Conservation (phyloP, 2,113 vertebrate genomes). For the Sigmodon hispidus region DNA sequence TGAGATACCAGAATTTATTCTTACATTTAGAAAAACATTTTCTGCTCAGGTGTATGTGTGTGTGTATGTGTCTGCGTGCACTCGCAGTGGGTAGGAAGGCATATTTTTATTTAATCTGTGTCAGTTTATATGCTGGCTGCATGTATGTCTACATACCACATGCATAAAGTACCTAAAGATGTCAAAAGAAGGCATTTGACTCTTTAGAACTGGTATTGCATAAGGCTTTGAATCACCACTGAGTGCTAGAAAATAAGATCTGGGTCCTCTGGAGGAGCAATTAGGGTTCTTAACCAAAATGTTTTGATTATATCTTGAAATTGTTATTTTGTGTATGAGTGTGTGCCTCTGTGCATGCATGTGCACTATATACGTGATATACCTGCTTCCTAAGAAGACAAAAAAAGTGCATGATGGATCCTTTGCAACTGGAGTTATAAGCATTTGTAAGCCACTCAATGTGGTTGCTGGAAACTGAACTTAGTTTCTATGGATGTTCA, state of each 20-base stretch:
- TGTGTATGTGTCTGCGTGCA: background rate
- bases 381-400: background rate
- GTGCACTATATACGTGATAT: background rate
- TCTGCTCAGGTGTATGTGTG: background rate
- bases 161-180: background rate
- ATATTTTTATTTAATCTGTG: too few relatives aligned
- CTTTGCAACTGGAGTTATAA: background rate
- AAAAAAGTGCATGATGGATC: background rate
- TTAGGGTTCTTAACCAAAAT: background rate
- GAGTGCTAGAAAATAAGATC: background rate
- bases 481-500: background rate
- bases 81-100: too few relatives aligned
- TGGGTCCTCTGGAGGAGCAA: background rate
- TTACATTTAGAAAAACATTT: too few relatives aligned
- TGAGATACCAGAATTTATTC: background rate
- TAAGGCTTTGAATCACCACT: background rate
- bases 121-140: too few relatives aligned
- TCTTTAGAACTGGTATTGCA: background rate
- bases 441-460: background rate
- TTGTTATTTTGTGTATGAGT: background rate
- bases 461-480: background rate
- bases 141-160: background rate
- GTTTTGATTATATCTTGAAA: background rate
- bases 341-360: background rate
- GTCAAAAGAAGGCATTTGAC: background rate